These are phyloP conservation scores for Heterodera filipjevi DNA, from an alignment of 2,888 invertebrate species.

Conservation along the genomic window DNA sequence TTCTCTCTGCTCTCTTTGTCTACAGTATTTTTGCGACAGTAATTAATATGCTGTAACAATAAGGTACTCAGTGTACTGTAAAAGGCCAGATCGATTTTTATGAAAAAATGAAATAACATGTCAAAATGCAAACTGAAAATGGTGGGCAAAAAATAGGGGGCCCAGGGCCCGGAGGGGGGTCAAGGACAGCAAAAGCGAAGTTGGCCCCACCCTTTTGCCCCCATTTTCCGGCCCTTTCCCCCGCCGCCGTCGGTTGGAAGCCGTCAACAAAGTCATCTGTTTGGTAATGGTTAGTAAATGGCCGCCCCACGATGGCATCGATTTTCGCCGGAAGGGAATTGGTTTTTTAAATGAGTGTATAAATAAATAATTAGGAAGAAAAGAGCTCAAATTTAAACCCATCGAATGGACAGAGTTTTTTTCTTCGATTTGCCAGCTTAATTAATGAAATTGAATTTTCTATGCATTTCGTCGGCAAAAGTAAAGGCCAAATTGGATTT, in stretches of 20 bases:
- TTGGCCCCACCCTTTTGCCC: background rate
- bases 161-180: background rate
- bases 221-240: background rate
- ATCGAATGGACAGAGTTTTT: no score
- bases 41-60: background rate
- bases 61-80: background rate
- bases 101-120: no score
- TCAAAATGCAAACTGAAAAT: background rate
- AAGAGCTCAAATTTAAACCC: no score
- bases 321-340: slow-evolving; percentile 6
- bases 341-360: background rate
- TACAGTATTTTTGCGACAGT: background rate
- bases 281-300: slow-evolving; percentile 11
- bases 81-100: no score
- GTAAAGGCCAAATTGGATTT: no score
- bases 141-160: background rate
- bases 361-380: background rate
- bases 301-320: background rate
- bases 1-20: background rate
- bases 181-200: background rate
- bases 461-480: no score
- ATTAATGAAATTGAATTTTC: no score
- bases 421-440: no score
- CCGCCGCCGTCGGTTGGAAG: background rate
- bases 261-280: slow-evolving; percentile 10